Evolutionary conservation across 2,797 vertebrate genomes (phyloP), one percentile per base, ranked within the genome.

Genomic region (Dipus sagitta): DNA sequence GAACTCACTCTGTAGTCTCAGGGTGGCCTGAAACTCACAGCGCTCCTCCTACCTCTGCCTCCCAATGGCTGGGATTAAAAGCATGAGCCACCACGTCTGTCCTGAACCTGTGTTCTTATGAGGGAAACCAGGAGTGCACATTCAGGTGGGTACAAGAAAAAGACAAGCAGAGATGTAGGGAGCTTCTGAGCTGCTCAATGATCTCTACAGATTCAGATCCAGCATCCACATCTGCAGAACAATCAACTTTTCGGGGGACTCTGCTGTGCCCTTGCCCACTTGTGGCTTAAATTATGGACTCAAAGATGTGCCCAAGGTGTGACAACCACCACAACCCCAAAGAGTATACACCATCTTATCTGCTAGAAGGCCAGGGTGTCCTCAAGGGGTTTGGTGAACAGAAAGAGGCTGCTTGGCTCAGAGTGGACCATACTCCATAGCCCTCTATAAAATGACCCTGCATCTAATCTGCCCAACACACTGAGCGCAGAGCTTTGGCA

Each of bases 151-250:
- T 2, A 4, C 24, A n/a, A 3, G 9, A 0, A 32, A 60, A 38
- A 30, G 38, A 71, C 21, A 26, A 4, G 6, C 3, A 24, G 30
- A 18, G 30, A 14, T 11, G 21, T 7, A n/a, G 54, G 42, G n/a
- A 2, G 2, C 18, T 15, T 17, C 1, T 1, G 24, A 85, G 78
- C 32, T 60, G 68, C 15, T 77, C 42, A 67, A 30, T 3, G 17
- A 47, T 0, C 12, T 79, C 30, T 11, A 30, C 54, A 52, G 67
- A 14, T 2, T 64, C 78, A 0, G 0, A 13, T 0, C 38, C 18
- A 34, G 68, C 6, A 0, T 70, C 30, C 0, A 0, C 0, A 23
- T 11, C 10, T 12, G 52, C 23, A 34, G 1, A 23, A 30, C 0
- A 1, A 17, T n/a, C 1, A 0, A 67, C n/a, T 42, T 60, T 7